phyloP scores from a whole-genome alignment of 2,113 vertebrate species.

The Falco punctatus region DNA sequence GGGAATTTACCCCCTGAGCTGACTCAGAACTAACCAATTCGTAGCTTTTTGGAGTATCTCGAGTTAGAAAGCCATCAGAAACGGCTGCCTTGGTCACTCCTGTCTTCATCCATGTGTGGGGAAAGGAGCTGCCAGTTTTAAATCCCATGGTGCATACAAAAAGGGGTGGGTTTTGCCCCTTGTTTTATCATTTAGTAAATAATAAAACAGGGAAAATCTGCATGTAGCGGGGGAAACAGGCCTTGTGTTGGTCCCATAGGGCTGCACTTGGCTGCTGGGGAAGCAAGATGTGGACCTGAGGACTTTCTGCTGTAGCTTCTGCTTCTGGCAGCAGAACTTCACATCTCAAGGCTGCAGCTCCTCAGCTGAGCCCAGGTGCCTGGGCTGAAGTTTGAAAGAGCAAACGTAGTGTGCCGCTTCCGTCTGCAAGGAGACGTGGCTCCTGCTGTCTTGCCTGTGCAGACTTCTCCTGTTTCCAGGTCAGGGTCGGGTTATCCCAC shows the following conservation, averaged over 20 bases:
- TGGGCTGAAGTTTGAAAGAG: no score
- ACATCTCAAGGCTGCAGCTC: not conserved
- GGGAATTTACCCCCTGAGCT: not conserved
- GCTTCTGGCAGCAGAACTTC: not conserved
- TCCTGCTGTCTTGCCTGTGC: not conserved
- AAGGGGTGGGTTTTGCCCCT: not conserved
- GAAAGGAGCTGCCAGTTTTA: not conserved
- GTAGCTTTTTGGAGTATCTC: not conserved
- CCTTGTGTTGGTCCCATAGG: not conserved
- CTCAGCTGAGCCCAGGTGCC: not conserved
- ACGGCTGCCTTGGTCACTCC: accelerated
- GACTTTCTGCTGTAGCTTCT: not conserved
- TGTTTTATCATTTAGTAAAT: not conserved
- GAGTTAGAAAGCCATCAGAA: not conserved
- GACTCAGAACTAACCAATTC: not conserved
- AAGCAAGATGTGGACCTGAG: not conserved
- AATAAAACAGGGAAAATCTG: not conserved
- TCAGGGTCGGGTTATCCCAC: not conserved
- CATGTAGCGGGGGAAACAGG: not conserved
- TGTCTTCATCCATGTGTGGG: not conserved
- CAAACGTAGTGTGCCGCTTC: accelerated
- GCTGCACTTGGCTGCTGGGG: not conserved
- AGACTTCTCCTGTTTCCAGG: not conserved
- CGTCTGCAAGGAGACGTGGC: accelerated
- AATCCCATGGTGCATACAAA: not conserved